Percentiles rank a stretch among this genome's conserved stretches.
These are phyloP conservation scores for Pyrrhura leucotis DNA, from an alignment of 2,797 vertebrate species.

Conservation along the genomic window DNA sequence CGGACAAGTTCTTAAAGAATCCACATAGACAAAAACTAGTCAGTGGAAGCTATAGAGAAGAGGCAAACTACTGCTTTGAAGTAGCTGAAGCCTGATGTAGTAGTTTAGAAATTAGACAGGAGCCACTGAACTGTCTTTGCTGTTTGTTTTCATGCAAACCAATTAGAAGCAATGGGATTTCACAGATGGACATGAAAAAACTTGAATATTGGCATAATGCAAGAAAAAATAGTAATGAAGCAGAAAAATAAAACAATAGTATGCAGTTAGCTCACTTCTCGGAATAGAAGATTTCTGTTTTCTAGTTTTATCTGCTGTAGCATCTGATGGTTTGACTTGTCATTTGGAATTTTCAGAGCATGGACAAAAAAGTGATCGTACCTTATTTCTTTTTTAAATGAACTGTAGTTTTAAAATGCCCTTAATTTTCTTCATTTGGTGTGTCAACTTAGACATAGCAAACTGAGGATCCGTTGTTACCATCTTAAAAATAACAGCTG, in stretches of 20 bases:
- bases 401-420: not conserved
- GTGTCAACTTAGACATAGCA: not conserved
- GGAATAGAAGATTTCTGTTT: not conserved
- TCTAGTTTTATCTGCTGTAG: not conserved
- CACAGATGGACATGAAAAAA: not conserved
- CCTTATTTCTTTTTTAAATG: not conserved
- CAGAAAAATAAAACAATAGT: not conserved
- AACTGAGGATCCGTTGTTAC: not conserved
- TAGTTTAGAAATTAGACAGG: not conserved
- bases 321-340: not conserved
- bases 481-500: not conserved
- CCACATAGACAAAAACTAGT: not conserved
- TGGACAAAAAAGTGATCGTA: not conserved
- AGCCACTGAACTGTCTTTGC: not conserved
- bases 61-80: not conserved
- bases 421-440: not conserved
- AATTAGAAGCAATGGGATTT: not conserved
- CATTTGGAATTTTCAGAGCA: not conserved
- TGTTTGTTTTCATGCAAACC: not conserved
- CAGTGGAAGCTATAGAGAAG: not conserved
- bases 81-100: not conserved
- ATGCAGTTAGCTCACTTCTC: not conserved
- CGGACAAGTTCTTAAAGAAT: not conserved
- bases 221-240: not conserved
- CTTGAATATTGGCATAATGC: not conserved